Percentiles rank a stretch among this genome's conserved stretches.
These are phyloP conservation scores for Lophotis ruficrista DNA, from an alignment of 2,113 vertebrate genomes.

Conservation along the genomic window DNA sequence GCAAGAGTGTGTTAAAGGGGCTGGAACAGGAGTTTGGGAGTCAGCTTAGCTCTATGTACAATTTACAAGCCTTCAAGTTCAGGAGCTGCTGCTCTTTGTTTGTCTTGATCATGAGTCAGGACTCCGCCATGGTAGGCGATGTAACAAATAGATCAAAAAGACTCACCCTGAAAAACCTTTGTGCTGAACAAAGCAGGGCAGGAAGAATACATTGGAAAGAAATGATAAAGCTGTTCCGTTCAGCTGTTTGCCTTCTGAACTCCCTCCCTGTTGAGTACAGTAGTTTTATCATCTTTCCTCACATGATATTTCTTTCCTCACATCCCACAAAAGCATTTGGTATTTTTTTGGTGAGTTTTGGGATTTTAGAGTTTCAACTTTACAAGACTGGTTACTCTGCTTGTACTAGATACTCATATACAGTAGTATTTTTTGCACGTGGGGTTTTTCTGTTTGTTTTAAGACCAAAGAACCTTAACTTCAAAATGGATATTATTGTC, in stretches of 20 bases:
- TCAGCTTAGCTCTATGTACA: neutral
- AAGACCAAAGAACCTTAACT: neutral
- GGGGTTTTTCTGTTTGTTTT: neutral
- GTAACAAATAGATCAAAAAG: neutral
- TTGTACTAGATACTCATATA: neutral
- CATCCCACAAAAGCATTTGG: neutral
- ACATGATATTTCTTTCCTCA: neutral
- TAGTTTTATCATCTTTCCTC: neutral
- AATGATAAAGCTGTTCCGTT: neutral
- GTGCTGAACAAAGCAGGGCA: neutral
- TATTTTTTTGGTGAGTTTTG: neutral
- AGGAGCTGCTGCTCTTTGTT: neutral
- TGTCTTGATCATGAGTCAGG: neutral
- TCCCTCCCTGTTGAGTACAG: neutral
- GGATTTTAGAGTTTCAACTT: neutral
- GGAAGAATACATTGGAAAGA: neutral
- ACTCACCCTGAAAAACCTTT: neutral
- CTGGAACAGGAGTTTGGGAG: neutral
- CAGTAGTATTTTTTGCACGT: neutral
- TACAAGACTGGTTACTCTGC: neutral
- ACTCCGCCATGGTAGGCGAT: neutral
- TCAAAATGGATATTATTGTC: neutral
- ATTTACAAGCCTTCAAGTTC: neutral
- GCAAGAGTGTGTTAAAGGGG: neutral
- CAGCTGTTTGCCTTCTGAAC: neutral